Evolutionary conservation across 2,113 vertebrate species (phyloP), one percentile per base, ranked within the genome.

Genomic region (Rattus rattus): DNA sequence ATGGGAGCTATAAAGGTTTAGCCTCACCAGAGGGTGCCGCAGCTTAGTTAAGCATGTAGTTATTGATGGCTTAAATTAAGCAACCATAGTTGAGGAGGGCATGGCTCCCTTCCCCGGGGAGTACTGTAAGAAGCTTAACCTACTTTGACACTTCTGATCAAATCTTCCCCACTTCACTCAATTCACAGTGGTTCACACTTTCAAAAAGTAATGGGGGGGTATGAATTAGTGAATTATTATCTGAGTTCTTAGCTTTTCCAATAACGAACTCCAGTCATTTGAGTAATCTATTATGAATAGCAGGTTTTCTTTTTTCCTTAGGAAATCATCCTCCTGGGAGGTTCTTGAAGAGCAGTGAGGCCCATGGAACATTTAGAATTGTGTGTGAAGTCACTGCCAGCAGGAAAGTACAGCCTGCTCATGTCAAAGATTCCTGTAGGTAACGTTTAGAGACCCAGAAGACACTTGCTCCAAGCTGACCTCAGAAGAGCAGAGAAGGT

Each of bases 71-170:
- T 90, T 96, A 95, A 92, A 85, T 96, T 85, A 96, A 96, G 88
- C 92, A 67, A 33, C 88, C 43, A 7, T 36, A 30, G 67, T 94
- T 28, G 54, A 72, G 59, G 59, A 80, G 65, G 88, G 36, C 65
- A n/a, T 67, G 30, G 20, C 70, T 75, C 47, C 76, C 76, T 52
- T 92, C 75, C 63, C 54, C 36, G 11, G 54, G 87, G 72, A 96
- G 28, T 52, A 36, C 52, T 61, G 30, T 76, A 61, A 95, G 63
- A 63, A 83, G 80, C 95, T 94, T 96, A 94, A 95, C 97, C 76
- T 94, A 89, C 93, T 94, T 77, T 90, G 81, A 97, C 81, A 77
- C 87, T 94, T 96, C 73, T 69, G 61, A 96, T 93, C 79, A 84
- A 69, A 52, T 97, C 59, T 91, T 88, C 43, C 70, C 81, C 39